Percentiles rank a stretch among this genome's conserved stretches.
phyloP scores from a whole-genome alignment of 2,113 vertebrate species.

The Nansenia antarctica region DNA sequence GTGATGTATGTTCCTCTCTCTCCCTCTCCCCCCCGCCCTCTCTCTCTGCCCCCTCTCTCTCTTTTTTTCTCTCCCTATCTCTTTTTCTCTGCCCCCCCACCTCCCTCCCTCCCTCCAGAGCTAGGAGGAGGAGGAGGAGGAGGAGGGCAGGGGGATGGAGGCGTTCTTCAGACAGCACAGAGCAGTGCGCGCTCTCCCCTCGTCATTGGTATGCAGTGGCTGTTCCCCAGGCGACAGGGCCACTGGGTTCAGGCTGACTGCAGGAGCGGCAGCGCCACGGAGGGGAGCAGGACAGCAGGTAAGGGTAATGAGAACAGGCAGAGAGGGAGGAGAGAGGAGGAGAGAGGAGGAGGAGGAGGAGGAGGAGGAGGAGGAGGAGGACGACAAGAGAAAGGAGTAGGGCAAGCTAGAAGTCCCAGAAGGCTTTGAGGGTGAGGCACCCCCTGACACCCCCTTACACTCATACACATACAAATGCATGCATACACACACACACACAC shows the following conservation, averaged over 20 bases:
- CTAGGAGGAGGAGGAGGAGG: constrained; percentile 38
- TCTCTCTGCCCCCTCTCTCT: not conserved
- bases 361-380: too few relatives aligned
- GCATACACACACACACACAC: not conserved
- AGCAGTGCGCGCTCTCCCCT: not conserved
- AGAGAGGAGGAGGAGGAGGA: not conserved
- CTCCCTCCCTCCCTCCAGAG: constrained; percentile 48
- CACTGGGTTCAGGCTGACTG: constrained; percentile 42
- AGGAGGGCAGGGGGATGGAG: constrained; percentile 8
- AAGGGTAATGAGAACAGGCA: constrained; percentile 52
- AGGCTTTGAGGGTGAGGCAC: not conserved
- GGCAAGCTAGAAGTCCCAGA: constrained; percentile 8
- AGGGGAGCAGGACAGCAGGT: constrained; percentile 53
- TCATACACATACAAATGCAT: constrained; percentile 25
- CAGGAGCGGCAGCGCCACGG: constrained; percentile 40
- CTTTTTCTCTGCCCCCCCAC: constrained; percentile 41
- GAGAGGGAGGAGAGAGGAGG: not conserved
- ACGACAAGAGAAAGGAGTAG: not conserved
- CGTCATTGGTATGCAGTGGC: constrained; percentile 56
- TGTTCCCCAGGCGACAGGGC: constrained; percentile 58
- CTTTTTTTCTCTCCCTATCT: not conserved
- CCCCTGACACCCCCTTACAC: not conserved
- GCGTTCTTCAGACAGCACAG: constrained; percentile 17
- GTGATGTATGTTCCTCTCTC: constrained; percentile 60
- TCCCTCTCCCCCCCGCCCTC: constrained; percentile 12